These are phyloP conservation scores for Tachyglossus aculeatus DNA, from an alignment of 2,797 vertebrate species.

Conservation along the genomic window DNA sequence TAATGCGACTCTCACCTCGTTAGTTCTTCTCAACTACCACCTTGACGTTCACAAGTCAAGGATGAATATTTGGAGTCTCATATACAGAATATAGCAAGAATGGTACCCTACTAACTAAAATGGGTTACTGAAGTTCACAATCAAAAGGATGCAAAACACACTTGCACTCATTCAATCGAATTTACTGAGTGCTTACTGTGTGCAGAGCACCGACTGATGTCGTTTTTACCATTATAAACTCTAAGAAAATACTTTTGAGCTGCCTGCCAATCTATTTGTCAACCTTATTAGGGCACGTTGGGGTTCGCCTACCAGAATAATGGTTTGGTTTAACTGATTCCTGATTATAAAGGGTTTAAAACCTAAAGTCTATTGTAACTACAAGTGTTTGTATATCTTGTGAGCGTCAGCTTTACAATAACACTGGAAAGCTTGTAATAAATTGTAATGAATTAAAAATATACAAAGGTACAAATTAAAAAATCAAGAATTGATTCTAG, in stretches of 20 bases:
- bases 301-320: not conserved
- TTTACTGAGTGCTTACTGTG: no score
- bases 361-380: not conserved
- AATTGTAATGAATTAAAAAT: not conserved
- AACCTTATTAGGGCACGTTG: conserved; percentile 28
- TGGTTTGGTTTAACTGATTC: not conserved
- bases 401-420: no score
- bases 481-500: not conserved
- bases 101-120: not conserved
- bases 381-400: conserved; percentile 1
- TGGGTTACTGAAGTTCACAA: not conserved
- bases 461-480: not conserved
- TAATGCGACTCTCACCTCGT: not conserved
- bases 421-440: no score
- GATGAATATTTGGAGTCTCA: not conserved
- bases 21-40: not conserved
- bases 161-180: conserved; percentile 1
- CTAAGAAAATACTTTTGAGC: conserved; percentile 24
- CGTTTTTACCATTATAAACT: conserved; percentile 1
- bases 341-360: conserved; percentile 2
- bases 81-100: not conserved
- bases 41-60: not conserved
- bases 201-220: not conserved
- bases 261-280: not conserved
- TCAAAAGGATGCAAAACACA: not conserved